Conservation (phyloP, 2,888 invertebrate genomes). For the Caradrina clavipalpis region DNA sequence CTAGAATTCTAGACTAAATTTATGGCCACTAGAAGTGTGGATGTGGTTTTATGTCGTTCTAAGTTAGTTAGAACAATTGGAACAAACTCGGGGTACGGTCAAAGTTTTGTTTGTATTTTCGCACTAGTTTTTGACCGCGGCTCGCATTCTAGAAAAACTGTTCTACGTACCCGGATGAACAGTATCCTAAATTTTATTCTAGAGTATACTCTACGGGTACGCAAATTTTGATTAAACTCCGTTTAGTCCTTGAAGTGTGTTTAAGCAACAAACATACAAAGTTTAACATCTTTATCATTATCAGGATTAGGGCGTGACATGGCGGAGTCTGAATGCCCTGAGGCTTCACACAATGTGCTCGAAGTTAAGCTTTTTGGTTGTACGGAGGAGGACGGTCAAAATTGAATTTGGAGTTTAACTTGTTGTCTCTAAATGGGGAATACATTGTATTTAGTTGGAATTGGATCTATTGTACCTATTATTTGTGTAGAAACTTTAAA, state of each 20-base stretch:
- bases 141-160: background rate
- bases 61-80: constrained; percentile 55
- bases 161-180: background rate
- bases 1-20: constrained; percentile 51
- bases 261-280: constrained; percentile 6
- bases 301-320: background rate
- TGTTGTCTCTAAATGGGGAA: constrained; percentile 1
- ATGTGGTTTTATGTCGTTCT: constrained; percentile 54
- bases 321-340: constrained; percentile 7
- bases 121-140: background rate
- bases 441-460: background rate
- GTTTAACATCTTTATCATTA: background rate
- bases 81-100: constrained; percentile 23
- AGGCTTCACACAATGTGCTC: constrained; percentile 12
- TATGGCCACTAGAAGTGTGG: constrained; percentile 44
- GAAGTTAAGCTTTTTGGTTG: constrained; percentile 20
- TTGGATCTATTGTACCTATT: background rate
- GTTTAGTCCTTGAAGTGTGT: background rate
- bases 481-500: background rate
- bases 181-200: background rate
- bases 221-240: background rate
- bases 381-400: constrained; percentile 5
- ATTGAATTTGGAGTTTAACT: constrained; percentile 34
- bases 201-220: too few species aligned
- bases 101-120: constrained; percentile 33